Evolutionary conservation across 2,113 vertebrate genomes (phyloP).

Genomic region (Halcyon malimbica): DNA sequence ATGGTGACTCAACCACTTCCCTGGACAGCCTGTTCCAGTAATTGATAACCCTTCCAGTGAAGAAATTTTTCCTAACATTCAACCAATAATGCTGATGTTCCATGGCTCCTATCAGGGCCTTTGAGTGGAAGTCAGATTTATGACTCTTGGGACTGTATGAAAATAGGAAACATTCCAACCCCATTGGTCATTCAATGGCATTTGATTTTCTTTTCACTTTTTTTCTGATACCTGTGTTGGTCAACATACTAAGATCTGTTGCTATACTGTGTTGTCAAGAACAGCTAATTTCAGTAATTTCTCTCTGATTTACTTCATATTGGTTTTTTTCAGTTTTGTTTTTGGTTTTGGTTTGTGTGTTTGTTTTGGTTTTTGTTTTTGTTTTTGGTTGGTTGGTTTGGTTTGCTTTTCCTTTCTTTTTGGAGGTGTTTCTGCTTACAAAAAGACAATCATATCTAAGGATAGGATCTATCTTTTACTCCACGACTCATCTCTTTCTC

Average conservation of each 20-base stretch:
- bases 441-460: not conserved
- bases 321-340: not conserved
- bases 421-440: not conserved
- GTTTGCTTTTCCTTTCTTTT: not conserved
- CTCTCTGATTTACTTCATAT: not conserved
- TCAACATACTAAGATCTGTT: not conserved
- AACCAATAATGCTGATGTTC: not conserved
- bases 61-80: not conserved
- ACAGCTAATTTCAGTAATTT: not conserved
- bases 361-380: too few species aligned
- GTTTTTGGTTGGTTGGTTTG: not conserved
- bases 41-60: rapidly evolving
- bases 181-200: not conserved
- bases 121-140: not conserved
- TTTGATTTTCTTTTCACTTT: rapidly evolving
- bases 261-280: not conserved
- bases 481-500: not conserved
- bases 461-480: not conserved
- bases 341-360: too few species aligned
- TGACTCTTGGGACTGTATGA: not conserved
- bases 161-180: not conserved
- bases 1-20: not conserved
- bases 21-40: not conserved
- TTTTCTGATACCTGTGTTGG: not conserved
- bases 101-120: not conserved